Base-by-base conservation (phyloP, 2,888 invertebrate species). In the Tenthredo livida region DNA sequence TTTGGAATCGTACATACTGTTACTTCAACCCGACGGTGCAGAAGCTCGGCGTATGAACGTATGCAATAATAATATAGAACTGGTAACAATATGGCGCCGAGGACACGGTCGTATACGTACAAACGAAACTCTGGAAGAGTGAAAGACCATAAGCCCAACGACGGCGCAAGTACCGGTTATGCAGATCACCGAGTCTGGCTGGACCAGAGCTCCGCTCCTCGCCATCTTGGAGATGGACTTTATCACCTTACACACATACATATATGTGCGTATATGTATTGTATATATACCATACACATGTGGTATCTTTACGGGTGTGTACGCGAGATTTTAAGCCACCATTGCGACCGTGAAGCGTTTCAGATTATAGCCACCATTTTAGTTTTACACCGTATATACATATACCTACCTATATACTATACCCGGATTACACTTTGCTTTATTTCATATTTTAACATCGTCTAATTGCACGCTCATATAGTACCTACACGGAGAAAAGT, bases 201-300 rank as follows among this genome's bases (percentile, higher is more conserved):
- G 80, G 80, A 80, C 80, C 80, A 80, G 58, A 80, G 80, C 58
- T 21, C 61, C 17, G 37, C 80, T 58, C 58, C 1, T 58, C 80
- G 80, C 80, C 80, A 80, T 80, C 80, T 80, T 80, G 80, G 40
- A 80, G 80, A 80, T 80, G 80, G 80, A 80, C 80, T 80, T 80
- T 80, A 80, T 80, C 80, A 80, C 61, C 80, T 80, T 78, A 58
- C 58, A 78, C n/a, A 78, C 54, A 61, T 61, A 61, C 15, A 80
- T 29, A 4, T 0, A n/a, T n/a, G n/a, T n/a, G n/a, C n/a, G n/a
- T n/a, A n/a, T n/a, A n/a, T n/a, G n/a, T n/a, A n/a, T n/a, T n/a
- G n/a, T 25, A 12, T 29, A 29, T 25, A 15, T 25, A 0, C 25
- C 25, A 29, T 47, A 12, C 15, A 21, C 33, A 50, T 33, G 12